These are phyloP conservation scores for Rhagonycha lutea DNA, from an alignment of 2,888 invertebrate species.

Conservation along the genomic window DNA sequence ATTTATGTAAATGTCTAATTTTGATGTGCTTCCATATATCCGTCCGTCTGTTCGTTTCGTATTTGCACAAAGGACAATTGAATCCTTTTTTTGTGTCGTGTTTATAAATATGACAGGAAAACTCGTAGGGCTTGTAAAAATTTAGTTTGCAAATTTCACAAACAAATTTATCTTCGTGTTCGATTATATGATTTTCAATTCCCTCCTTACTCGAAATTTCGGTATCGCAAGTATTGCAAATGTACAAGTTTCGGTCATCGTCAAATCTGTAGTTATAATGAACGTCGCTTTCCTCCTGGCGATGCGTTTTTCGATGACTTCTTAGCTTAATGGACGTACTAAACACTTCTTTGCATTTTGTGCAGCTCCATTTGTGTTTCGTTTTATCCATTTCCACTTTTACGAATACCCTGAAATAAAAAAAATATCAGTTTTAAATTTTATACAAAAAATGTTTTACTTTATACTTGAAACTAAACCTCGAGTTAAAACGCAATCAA, in stretches of 20 bases:
- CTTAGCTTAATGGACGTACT: slow-evolving; percentile 38
- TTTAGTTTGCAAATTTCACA: slow-evolving; percentile 39
- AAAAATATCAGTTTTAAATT: neutral
- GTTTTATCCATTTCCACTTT: neutral
- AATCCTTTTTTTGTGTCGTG: slow-evolving; percentile 27
- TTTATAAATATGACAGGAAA: slow-evolving; percentile 26
- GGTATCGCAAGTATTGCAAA: slow-evolving; percentile 26
- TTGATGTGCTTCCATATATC: slow-evolving; percentile 33
- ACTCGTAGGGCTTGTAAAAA: slow-evolving; percentile 38
- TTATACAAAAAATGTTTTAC: neutral
- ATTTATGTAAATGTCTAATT: slow-evolving; percentile 46
- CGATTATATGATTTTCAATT: slow-evolving; percentile 39
- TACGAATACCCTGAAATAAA: neutral
- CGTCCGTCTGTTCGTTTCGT: slow-evolving; percentile 26
- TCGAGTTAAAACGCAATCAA: neutral
- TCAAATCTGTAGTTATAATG: slow-evolving; percentile 41
- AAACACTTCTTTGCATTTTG: slow-evolving; percentile 44
- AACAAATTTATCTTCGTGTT: slow-evolving; percentile 37
- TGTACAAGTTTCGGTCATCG: slow-evolving; percentile 38
- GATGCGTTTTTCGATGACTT: slow-evolving; percentile 38
- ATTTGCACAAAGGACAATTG: slow-evolving; percentile 24
- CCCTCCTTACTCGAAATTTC: slow-evolving; percentile 26
- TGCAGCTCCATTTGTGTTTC: slow-evolving; percentile 43
- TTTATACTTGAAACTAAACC: neutral
- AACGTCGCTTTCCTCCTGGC: slow-evolving; percentile 14